phyloP scores from a whole-genome alignment of 2,797 vertebrate genomes.

The Geotrypetes seraphini region DNA sequence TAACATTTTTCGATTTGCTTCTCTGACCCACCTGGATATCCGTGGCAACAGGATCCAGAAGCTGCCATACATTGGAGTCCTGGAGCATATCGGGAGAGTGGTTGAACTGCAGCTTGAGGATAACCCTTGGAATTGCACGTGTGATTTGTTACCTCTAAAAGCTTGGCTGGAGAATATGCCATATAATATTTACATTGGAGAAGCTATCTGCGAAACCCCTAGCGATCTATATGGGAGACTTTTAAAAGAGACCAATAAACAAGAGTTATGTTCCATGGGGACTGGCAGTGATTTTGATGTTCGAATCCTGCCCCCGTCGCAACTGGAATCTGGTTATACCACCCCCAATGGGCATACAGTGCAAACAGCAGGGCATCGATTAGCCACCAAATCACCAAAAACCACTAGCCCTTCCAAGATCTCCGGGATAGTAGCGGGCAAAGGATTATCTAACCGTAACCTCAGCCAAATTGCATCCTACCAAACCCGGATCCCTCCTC shows the following conservation, averaged over 20 bases:
- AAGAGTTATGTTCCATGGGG: constrained; percentile 92
- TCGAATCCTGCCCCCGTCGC: constrained; percentile 73
- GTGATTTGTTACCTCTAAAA: constrained; percentile 90
- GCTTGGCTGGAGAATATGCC: constrained; percentile 98
- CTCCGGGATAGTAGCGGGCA: constrained; percentile 88
- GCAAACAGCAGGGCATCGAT: constrained; percentile 64
- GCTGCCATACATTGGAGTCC: constrained; percentile 88
- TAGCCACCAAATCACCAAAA: constrained; percentile 81
- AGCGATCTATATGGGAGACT: constrained; percentile 89
- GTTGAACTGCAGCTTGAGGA: constrained; percentile 94
- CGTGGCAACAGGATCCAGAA: constrained; percentile 95
- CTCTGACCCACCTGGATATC: constrained; percentile 96
- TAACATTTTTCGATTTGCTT: constrained; percentile 96
- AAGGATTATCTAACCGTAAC: constrained; percentile 70
- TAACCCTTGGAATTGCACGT: constrained; percentile 98
- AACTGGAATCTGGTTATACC: constrained; percentile 66
- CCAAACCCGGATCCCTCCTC: constrained; percentile 82
- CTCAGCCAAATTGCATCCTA: constrained; percentile 84
- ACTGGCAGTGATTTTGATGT: constrained; percentile 90
- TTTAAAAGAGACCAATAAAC: constrained; percentile 91
- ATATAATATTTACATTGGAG: constrained; percentile 95
- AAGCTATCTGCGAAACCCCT: constrained; percentile 94
- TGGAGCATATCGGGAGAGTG: constrained; percentile 93
- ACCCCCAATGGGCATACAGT: constrained; percentile 66
- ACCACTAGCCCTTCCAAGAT: constrained; percentile 89